Conservation (phyloP, 2,113 vertebrate genomes). For the Narcine bancroftii region DNA sequence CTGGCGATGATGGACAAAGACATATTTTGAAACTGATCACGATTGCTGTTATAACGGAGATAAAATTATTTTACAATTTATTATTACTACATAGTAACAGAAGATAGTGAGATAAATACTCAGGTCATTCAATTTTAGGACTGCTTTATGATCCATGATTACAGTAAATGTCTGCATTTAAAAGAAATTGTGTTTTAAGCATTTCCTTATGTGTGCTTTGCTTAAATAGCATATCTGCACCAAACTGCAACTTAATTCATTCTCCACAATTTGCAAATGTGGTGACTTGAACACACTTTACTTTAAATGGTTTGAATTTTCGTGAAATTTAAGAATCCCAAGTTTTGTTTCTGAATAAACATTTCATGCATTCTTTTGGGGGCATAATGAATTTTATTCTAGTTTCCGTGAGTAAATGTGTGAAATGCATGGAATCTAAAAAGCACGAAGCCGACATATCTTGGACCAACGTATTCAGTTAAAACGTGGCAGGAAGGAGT, state of each 20-base stretch:
- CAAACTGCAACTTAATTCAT: conserved; percentile 27
- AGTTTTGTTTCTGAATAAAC: background rate
- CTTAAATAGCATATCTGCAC: background rate
- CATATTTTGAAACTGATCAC: background rate
- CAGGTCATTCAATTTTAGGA: background rate
- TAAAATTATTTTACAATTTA: background rate
- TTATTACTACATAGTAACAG: background rate
- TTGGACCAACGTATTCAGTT: background rate
- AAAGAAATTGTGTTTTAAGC: background rate
- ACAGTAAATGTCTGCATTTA: background rate
- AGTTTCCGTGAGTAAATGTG: conserved; percentile 18
- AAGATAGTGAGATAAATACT: background rate
- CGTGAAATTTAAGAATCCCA: background rate
- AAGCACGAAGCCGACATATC: background rate
- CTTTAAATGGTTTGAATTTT: background rate
- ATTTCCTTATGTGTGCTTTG: conserved; percentile 28
- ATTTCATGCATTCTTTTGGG: background rate
- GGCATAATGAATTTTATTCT: background rate
- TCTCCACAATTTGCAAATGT: background rate
- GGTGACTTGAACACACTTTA: background rate
- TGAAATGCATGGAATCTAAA: conserved; percentile 5
- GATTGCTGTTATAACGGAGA: background rate
- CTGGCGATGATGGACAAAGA: background rate
- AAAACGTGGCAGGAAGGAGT: conserved; percentile 26
- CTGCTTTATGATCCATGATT: background rate